Percentiles rank a stretch among this genome's conserved stretches.
phyloP scores from a whole-genome alignment of 2,888 invertebrate species.

The Diloba caeruleocephala region DNA sequence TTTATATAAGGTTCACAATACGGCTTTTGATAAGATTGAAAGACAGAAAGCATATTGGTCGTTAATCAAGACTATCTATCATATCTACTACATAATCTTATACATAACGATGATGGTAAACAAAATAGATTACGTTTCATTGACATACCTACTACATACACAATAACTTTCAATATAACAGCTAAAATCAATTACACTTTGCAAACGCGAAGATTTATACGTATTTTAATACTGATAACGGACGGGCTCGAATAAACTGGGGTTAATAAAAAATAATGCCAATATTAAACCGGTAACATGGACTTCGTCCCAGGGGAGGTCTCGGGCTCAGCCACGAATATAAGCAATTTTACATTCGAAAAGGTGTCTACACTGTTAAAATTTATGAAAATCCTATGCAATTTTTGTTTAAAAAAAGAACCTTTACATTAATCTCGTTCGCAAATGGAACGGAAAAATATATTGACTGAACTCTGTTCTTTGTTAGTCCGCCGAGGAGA shows the following conservation, averaged over 20 bases:
- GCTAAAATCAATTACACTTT: constrained; percentile 48
- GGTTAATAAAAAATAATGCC: constrained; percentile 75
- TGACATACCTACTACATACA: background rate
- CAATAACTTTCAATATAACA: constrained; percentile 5
- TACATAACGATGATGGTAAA: too few species aligned
- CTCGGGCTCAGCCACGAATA: constrained; percentile 57
- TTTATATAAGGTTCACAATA: constrained; percentile 57
- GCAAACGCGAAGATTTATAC: constrained; percentile 49
- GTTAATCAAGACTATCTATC: background rate
- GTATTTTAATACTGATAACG: constrained; percentile 57
- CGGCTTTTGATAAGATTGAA: constrained; percentile 4
- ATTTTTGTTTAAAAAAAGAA: constrained; percentile 43
- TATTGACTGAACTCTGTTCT: constrained; percentile 34
- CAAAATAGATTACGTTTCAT: too few species aligned
- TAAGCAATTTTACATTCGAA: constrained; percentile 62
- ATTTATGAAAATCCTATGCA: constrained; percentile 51
- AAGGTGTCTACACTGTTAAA: constrained; percentile 32
- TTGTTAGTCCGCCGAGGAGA: constrained; percentile 29
- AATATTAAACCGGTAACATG: constrained; percentile 70
- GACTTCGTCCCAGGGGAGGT: constrained; percentile 61
- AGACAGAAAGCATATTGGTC: background rate
- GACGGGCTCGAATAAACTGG: constrained; percentile 61
- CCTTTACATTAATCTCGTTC: constrained; percentile 37
- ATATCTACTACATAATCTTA: too few species aligned
- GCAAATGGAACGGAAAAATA: constrained; percentile 45